phyloP scores from a whole-genome alignment of 1,140 invertebrate genomes.

The Heliothis virescens region DNA sequence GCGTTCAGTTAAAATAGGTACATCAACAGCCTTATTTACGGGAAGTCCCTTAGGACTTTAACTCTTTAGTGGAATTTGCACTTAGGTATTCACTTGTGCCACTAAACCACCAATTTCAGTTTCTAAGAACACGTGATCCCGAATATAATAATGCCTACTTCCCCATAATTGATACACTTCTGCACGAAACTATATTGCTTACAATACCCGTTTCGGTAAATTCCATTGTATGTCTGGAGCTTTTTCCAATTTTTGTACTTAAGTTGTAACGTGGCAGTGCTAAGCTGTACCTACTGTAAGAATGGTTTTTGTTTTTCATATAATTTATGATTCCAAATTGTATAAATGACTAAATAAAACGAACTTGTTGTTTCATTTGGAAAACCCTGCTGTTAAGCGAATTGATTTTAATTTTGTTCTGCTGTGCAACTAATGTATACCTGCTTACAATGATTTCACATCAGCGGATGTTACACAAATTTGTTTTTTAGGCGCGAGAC shows the following conservation, averaged over 20 bases:
- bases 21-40: too few relatives aligned
- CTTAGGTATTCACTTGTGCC: background rate
- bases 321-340: conserved; percentile 79
- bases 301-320: conserved; percentile 68
- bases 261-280: conserved; percentile 67
- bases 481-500: too few relatives aligned
- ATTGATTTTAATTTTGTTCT: background rate
- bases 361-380: conserved; percentile 72
- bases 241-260: conserved; percentile 74
- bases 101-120: background rate
- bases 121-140: background rate
- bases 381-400: conserved; percentile 1
- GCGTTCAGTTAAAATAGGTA: too few relatives aligned
- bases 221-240: conserved; percentile 64
- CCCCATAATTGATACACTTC: conserved; percentile 38
- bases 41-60: too few relatives aligned
- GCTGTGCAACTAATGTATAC: background rate
- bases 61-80: too few relatives aligned
- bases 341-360: conserved; percentile 82
- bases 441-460: too few relatives aligned
- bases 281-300: conserved; percentile 59
- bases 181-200: conserved; percentile 48
- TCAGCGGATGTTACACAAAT: too few relatives aligned
- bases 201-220: conserved; percentile 43
- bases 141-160: conserved; percentile 35